Conservation (phyloP, 2,113 vertebrate species). For the Pontoporia blainvillei region DNA sequence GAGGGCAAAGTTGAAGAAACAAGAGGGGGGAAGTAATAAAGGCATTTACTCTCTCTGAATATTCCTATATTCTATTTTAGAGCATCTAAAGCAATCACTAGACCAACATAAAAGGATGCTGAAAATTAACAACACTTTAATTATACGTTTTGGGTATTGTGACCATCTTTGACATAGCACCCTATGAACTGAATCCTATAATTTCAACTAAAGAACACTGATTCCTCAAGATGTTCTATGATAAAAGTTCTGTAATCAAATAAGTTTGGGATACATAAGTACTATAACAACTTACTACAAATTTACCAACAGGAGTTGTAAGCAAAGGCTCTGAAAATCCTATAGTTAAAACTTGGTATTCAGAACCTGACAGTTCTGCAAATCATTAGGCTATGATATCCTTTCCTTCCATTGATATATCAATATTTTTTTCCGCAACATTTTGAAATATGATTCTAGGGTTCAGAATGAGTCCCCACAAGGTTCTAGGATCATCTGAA, state of each 20-base stretch:
- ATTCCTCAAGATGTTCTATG: neutral
- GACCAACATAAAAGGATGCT: neutral
- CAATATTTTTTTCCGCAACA: neutral
- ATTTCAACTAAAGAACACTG: neutral
- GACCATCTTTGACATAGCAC: neutral
- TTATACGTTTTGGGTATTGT: neutral
- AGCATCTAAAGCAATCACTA: neutral
- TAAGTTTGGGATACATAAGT: neutral
- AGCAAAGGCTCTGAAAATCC: neutral
- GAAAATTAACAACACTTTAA: neutral
- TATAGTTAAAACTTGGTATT: neutral
- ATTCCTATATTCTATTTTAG: neutral
- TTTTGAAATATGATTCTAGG: neutral
- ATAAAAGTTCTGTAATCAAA: neutral
- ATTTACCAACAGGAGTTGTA: neutral
- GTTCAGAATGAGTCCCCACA: neutral
- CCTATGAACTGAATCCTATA: neutral
- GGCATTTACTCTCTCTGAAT: neutral
- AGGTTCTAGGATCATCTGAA: neutral
- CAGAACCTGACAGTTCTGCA: neutral
- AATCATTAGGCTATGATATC: neutral
- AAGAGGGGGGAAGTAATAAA: neutral
- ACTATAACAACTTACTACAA: neutral
- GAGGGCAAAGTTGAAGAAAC: neutral
- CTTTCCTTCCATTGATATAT: neutral